Percentiles rank a stretch among this genome's conserved stretches.
phyloP scores from a whole-genome alignment of 2,797 vertebrate genomes.

The Melanotaenia parkinsoni region DNA sequence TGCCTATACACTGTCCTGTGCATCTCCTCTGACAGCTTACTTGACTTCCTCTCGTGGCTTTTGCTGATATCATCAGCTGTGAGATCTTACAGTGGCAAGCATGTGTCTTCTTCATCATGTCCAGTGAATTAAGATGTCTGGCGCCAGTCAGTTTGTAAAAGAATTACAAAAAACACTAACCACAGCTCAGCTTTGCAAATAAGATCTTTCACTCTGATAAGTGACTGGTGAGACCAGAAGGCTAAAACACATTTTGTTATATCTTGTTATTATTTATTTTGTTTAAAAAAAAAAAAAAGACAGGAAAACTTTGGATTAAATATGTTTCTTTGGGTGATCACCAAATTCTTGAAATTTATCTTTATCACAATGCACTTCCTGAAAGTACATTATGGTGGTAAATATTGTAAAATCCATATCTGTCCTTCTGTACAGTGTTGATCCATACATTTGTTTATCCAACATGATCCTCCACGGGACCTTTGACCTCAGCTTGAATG shows the following conservation, averaged over 20 bases:
- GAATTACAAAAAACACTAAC: neutral
- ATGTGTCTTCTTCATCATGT: neutral
- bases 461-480: conserved; percentile 25
- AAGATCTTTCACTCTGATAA: neutral
- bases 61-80: neutral
- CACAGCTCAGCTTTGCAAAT: neutral
- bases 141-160: neutral
- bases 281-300: too few relatives aligned
- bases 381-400: neutral
- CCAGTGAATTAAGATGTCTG: too few relatives aligned
- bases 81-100: neutral
- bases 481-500: conserved; percentile 27
- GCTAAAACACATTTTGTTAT: neutral
- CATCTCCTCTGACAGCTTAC: neutral
- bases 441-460: conserved; percentile 20
- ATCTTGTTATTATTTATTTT: too few relatives aligned
- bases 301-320: neutral
- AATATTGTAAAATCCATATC: conserved; percentile 11
- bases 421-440: conserved; percentile 5
- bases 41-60: neutral
- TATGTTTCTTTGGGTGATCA: neutral
- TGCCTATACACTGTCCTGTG: neutral
- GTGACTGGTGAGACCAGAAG: neutral
- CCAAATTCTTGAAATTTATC: neutral
- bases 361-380: neutral